phyloP scores from a whole-genome alignment of 2,113 vertebrate species.

The Osmerus mordax region DNA sequence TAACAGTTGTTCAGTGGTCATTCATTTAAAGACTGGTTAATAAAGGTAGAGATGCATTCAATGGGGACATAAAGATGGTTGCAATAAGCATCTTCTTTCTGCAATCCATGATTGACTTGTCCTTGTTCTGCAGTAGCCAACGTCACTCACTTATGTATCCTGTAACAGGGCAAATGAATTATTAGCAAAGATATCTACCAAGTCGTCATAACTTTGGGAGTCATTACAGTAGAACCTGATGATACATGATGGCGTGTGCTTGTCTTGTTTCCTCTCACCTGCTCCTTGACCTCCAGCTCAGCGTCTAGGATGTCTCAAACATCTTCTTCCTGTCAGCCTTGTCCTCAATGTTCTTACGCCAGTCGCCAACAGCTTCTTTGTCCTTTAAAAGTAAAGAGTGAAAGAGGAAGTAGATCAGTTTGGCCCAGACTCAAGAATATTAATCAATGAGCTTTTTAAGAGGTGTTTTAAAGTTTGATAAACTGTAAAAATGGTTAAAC shows the following conservation, averaged over 20 bases:
- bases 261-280: too few species aligned
- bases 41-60: conserved; percentile 41
- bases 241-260: too few species aligned
- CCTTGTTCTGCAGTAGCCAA: neutral
- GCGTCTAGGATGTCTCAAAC: conserved; percentile 68
- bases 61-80: conserved; percentile 47
- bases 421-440: too few species aligned
- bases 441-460: too few species aligned
- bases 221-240: too few species aligned
- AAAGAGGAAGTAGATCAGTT: neutral
- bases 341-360: conserved; percentile 87
- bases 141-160: neutral
- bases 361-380: conserved; percentile 76
- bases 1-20: neutral
- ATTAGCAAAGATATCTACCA: too few species aligned
- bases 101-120: neutral
- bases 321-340: conserved; percentile 89
- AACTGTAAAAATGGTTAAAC: too few species aligned
- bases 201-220: neutral
- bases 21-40: neutral
- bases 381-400: conserved; percentile 54
- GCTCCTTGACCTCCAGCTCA: too few species aligned
- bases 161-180: neutral
- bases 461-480: too few species aligned
- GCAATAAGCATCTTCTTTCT: neutral